Evolutionary conservation across 2,888 invertebrate genomes (phyloP), one percentile per base, ranked within the genome.

Genomic region (Theodoxus fluviatilis): DNA sequence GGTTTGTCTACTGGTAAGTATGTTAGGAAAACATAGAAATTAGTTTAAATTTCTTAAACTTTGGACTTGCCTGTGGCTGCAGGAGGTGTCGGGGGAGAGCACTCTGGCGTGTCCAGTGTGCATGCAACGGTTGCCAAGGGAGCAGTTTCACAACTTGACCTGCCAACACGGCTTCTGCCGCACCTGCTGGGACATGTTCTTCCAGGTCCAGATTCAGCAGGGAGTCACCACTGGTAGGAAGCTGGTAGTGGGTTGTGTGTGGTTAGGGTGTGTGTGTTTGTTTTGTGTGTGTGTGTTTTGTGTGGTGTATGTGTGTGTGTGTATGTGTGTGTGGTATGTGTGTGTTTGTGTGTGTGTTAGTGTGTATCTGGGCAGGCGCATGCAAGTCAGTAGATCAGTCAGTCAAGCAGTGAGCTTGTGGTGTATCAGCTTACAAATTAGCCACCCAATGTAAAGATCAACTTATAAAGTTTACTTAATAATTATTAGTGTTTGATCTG

Each of bases 111-210:
- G 86, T 75, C 73, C 80, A 7, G 85, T 86, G n/a, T 86, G 86
- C 74, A 77, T 82, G 69, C 75, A 72, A 37, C 73, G 73, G 31
- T 75, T 76, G 47, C 57, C 77, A 15, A 61, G 73, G n/a, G 80
- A 81, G 18, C 72, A 78, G 49, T 94, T 94, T 85, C 92, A 92
- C 85, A 92, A 92, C 70, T 90, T 98, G 74, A 91, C 93, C 22
- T 98, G 98, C 89, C 93, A 93, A 31, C 98, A 99, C 89, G 91
- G 91, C 75, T 99, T 97, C 88, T 99, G 99, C 88, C 93, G 93
- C 87, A 94, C 94, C 76, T 99, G 99, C 88, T 99, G 99, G 99
- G 92, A 92, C 73, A 93, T 92, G 90, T 95, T 96, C 90, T 95
- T 98, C 88, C 95, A 97, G 90, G 94, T 95, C 83, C 97, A 98